These are phyloP conservation scores for Acanthis flammea DNA, from an alignment of 2,797 vertebrate species.

Conservation along the genomic window DNA sequence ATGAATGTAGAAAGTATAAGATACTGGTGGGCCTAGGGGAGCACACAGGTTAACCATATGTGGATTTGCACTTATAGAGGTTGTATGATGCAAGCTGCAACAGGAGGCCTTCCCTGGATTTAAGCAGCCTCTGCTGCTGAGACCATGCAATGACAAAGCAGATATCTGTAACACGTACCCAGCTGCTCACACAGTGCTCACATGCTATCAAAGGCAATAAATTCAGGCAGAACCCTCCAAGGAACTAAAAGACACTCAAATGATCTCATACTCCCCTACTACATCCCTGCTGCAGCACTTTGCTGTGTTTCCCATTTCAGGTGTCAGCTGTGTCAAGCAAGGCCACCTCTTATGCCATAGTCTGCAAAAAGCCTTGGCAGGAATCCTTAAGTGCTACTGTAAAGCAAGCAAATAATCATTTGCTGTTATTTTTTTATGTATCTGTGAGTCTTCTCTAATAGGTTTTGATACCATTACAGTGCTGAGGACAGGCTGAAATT, in stretches of 20 bases:
- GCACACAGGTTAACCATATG: background rate
- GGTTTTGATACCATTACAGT: background rate
- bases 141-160: background rate
- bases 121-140: background rate
- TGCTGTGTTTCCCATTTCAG: background rate
- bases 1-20: background rate
- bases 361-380: background rate
- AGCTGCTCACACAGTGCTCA: background rate
- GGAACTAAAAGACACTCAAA: background rate
- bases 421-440: background rate
- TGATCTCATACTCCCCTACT: background rate
- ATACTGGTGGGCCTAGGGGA: background rate
- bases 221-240: background rate
- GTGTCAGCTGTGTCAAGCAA: background rate
- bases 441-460: background rate
- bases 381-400: background rate
- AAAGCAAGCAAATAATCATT: background rate
- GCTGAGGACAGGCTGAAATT: constrained; percentile 9
- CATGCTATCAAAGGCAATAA: background rate
- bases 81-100: background rate
- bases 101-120: background rate
- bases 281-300: background rate
- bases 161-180: too few species aligned
- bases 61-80: background rate
- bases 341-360: background rate